A percentile compares a stretch with the other conserved stretches of the same genome.
Evolutionary conservation across 2,888 invertebrate genomes (phyloP).

Genomic region (Caenorhabditis sp.): DNA sequence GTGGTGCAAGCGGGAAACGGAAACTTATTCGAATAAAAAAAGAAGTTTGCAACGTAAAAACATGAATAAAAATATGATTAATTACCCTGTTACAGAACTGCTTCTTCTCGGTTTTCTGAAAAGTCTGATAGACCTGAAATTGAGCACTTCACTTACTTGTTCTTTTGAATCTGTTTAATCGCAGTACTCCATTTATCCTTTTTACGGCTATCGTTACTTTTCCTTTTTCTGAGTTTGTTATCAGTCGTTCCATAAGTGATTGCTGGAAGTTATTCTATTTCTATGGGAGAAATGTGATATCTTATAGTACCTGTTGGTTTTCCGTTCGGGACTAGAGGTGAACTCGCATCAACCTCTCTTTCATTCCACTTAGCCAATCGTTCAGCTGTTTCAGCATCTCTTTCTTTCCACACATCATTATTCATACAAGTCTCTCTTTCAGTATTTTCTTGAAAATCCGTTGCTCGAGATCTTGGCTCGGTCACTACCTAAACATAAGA

Average conservation of each 20-base stretch:
- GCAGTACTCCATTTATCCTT: constrained; percentile 60
- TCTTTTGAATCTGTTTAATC: constrained; percentile 65
- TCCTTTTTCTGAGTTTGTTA: constrained; percentile 14
- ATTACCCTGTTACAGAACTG: constrained; percentile 38
- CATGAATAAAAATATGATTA: neutral
- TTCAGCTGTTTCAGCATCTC: constrained; percentile 49
- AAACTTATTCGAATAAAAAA: neutral
- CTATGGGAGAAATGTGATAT: neutral
- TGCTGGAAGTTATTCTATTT: constrained; percentile 16
- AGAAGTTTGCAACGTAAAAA: constrained; percentile 7
- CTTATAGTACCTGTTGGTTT: constrained; percentile 33
- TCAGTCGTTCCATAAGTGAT: constrained; percentile 28
- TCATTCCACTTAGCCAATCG: constrained; percentile 52
- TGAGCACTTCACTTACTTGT: constrained; percentile 55
- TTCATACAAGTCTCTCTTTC: constrained; percentile 36
- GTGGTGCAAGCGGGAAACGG: neutral
- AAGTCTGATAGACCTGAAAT: neutral
- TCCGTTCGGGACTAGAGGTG: constrained; percentile 40
- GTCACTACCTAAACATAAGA: neutral
- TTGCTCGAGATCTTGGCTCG: neutral
- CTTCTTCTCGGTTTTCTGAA: constrained; percentile 12
- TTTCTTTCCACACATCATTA: constrained; percentile 48
- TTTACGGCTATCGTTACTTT: constrained; percentile 33
- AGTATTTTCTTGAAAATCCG: constrained; percentile 11
- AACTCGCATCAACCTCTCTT: constrained; percentile 38